These are phyloP conservation scores for Drosophila nigritarsus DNA, from an alignment of 2,888 invertebrate species.

Conservation along the genomic window DNA sequence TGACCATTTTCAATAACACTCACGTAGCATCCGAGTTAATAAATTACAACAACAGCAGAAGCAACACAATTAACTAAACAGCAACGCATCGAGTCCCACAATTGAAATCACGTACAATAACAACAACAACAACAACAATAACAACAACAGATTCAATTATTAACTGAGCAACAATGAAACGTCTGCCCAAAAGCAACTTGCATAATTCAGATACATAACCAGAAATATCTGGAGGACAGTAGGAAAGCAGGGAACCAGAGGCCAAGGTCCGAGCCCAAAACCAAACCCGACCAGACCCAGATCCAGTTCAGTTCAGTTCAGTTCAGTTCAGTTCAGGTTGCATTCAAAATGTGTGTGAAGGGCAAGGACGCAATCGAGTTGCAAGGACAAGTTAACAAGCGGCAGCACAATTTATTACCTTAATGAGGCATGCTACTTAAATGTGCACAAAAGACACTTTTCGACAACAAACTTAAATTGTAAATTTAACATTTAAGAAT, in stretches of 20 bases:
- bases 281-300: constrained; percentile 2
- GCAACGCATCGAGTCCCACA: constrained; percentile 37
- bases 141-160: constrained; percentile 22
- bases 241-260: constrained; percentile 29
- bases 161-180: constrained; percentile 62
- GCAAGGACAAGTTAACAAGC: constrained; percentile 19
- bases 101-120: constrained; percentile 51
- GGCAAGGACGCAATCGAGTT: constrained; percentile 62
- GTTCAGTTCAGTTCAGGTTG: constrained; percentile 21
- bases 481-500: neutral
- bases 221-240: constrained; percentile 11
- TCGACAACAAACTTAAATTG: too few species aligned
- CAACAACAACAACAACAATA: constrained; percentile 27
- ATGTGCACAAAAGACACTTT: neutral
- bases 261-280: constrained; percentile 15
- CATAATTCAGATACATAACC: constrained; percentile 37
- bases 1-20: constrained; percentile 78
- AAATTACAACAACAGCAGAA: constrained; percentile 61
- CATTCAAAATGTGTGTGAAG: constrained; percentile 65
- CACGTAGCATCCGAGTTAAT: constrained; percentile 77
- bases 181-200: constrained; percentile 29
- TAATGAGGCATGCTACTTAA: neutral
- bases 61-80: constrained; percentile 19
- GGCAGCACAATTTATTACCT: neutral
- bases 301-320: constrained; percentile 6